A percentile compares a stretch with the other conserved stretches of the same genome.
phyloP scores from a whole-genome alignment of 1,140 invertebrate genomes.

The Drosophila azteca region DNA sequence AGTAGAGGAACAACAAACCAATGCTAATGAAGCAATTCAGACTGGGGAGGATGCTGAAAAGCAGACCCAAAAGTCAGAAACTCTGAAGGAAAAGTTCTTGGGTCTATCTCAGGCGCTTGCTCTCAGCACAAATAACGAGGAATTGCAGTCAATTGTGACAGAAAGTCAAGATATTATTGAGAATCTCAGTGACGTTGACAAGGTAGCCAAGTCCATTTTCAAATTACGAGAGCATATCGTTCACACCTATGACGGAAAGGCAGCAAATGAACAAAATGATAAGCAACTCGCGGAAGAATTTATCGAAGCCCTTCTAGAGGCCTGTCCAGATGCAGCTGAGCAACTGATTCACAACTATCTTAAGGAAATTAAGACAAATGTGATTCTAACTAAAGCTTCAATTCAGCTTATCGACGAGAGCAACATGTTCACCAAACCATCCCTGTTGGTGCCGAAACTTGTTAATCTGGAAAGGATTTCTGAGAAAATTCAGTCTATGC shows the following conservation, averaged over 20 bases:
- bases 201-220: slow-evolving; percentile 61
- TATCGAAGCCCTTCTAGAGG: slow-evolving; percentile 52
- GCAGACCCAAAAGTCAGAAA: neutral
- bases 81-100: slow-evolving; percentile 2
- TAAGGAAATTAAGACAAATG: slow-evolving; percentile 55
- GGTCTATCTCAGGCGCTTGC: slow-evolving; percentile 10
- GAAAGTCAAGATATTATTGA: slow-evolving; percentile 46
- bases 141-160: slow-evolving; percentile 11
- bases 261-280: slow-evolving; percentile 18
- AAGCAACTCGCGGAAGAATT: slow-evolving; percentile 51
- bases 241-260: slow-evolving; percentile 71
- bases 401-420: slow-evolving; percentile 53
- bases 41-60: neutral
- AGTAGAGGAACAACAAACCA: neutral
- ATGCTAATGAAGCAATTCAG: neutral
- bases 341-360: slow-evolving; percentile 47
- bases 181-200: slow-evolving; percentile 33
- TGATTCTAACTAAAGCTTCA: slow-evolving; percentile 57
- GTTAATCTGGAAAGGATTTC: slow-evolving; percentile 55
- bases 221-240: slow-evolving; percentile 74
- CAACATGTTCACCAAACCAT: slow-evolving; percentile 56
- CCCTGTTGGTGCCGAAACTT: slow-evolving; percentile 56
- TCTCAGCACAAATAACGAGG: slow-evolving; percentile 6
- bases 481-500: slow-evolving; percentile 35
- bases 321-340: slow-evolving; percentile 41